Conservation (phyloP, 92 coral and sea anemone species). For the Heliopora coerulea region DNA sequence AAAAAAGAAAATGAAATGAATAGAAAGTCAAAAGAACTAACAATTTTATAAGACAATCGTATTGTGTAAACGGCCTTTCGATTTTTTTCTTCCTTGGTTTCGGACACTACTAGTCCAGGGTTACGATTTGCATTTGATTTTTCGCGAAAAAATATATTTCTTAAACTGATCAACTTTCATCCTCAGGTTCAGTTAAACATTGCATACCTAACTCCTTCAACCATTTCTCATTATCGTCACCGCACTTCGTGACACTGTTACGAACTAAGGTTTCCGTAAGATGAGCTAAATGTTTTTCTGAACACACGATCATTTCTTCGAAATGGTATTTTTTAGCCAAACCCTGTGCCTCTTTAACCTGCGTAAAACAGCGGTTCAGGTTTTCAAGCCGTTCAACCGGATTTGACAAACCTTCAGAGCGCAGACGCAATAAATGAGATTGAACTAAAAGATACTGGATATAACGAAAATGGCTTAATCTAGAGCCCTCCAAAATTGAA, state of each 20-base stretch:
- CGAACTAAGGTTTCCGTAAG: neutral
- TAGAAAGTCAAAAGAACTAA: too few species aligned
- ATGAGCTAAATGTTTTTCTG: neutral
- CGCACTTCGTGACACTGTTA: neutral
- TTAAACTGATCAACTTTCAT: neutral
- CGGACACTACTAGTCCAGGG: too few species aligned
- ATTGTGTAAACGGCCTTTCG: too few species aligned
- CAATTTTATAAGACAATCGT: too few species aligned
- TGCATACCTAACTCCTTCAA: neutral
- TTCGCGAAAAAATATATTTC: too few species aligned
- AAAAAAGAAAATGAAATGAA: too few species aligned
- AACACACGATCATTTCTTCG: neutral
- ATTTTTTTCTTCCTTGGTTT: too few species aligned
- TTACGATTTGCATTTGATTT: too few species aligned
- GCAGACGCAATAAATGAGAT: neutral
- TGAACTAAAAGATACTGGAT: neutral
- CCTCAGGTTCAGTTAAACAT: neutral
- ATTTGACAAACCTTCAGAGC: neutral
- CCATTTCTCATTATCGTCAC: neutral
- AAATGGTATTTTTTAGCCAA: neutral
- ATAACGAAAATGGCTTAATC: conserved; percentile 5
- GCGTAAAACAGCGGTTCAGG: neutral
- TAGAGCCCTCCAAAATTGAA: neutral
- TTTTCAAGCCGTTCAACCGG: neutral
- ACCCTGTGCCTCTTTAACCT: neutral